Conservation (phyloP, 2,113 vertebrate species). For the Gobio gobio region DNA sequence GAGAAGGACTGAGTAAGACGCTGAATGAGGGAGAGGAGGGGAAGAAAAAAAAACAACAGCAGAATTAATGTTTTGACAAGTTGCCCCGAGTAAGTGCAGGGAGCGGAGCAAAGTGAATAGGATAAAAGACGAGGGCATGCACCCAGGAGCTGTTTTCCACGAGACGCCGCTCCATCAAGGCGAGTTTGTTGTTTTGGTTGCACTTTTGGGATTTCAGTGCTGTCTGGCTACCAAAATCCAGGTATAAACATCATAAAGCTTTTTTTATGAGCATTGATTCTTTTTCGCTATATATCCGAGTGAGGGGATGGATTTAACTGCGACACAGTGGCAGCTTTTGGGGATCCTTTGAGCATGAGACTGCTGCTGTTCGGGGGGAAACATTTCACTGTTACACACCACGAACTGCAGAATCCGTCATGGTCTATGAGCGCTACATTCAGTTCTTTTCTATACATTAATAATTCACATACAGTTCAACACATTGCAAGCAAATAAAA, state of each 20-base stretch:
- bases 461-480: neutral
- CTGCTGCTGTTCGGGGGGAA: constrained; percentile 43
- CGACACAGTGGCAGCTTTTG: constrained; percentile 43
- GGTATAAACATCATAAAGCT: neutral
- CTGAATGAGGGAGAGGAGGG: constrained; percentile 51
- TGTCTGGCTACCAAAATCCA: neutral
- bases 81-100: constrained; percentile 61
- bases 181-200: neutral
- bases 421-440: neutral
- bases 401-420: neutral
- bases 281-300: neutral
- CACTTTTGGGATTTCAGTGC: neutral
- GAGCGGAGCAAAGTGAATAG: constrained; percentile 58
- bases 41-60: constrained; percentile 53
- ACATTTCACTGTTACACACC: constrained; percentile 67
- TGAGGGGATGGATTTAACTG: constrained; percentile 52
- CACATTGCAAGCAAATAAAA: constrained; percentile 7
- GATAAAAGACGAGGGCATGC: constrained; percentile 26
- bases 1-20: constrained; percentile 56
- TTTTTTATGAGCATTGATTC: neutral
- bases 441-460: neutral
- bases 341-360: neutral
- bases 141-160: constrained; percentile 50
- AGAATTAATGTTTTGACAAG: constrained; percentile 67
- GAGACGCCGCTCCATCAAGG: constrained; percentile 58